Evolutionary conservation across 2,113 vertebrate species (phyloP).

Genomic region (Psittacula cyanocephala): DNA sequence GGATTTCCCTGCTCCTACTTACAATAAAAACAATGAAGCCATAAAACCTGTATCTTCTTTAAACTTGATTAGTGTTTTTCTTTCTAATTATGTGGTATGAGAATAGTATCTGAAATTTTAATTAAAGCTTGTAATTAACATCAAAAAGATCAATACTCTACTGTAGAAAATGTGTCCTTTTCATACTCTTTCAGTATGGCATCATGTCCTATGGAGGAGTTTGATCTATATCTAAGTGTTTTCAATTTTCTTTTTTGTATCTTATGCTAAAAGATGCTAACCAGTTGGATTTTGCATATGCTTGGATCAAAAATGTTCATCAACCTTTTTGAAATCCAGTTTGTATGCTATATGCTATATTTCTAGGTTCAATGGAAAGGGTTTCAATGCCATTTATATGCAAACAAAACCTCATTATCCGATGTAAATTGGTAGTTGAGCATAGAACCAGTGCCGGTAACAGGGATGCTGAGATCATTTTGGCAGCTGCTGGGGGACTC

Average conservation of each 20-base stretch:
- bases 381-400: neutral
- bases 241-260: neutral
- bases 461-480: accelerated
- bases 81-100: neutral
- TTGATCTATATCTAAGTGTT: neutral
- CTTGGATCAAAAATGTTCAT: neutral
- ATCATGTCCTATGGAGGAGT: neutral
- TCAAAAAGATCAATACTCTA: neutral
- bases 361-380: neutral
- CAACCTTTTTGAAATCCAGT: neutral
- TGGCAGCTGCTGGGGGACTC: neutral
- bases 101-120: neutral
- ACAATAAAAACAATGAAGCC: neutral
- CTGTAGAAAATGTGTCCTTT: neutral
- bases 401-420: neutral
- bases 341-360: neutral
- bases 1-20: neutral
- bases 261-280: neutral
- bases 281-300: neutral
- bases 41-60: neutral
- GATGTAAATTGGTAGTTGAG: neutral
- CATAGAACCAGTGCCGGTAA: accelerated
- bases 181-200: neutral
- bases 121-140: neutral
- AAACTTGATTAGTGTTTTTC: neutral